Conservation (phyloP, 2,113 vertebrate genomes). For the Phalacrocorax aristotelis region DNA sequence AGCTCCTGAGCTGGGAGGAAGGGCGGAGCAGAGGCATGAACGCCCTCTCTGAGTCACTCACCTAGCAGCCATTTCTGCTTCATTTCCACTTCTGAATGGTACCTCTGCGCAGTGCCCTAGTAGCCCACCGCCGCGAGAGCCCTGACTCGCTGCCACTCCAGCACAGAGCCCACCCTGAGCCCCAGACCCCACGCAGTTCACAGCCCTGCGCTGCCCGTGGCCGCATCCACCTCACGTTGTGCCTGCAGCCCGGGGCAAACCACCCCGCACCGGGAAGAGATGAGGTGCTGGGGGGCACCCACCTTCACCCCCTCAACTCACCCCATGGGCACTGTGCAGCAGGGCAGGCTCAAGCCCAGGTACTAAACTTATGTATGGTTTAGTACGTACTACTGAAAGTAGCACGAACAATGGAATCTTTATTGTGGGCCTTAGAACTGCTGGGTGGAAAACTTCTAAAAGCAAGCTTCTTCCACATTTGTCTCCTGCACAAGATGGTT, state of each 20-base stretch:
- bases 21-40: background rate
- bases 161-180: background rate
- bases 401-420: background rate
- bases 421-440: background rate
- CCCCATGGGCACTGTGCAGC: background rate
- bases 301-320: background rate
- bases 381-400: fast-evolving
- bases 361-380: background rate
- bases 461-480: background rate
- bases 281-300: fast-evolving
- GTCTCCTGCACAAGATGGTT: background rate
- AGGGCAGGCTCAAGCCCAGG: background rate
- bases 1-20: background rate
- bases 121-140: fast-evolving
- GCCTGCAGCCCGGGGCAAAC: background rate
- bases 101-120: background rate
- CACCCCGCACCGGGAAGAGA: fast-evolving
- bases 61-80: background rate
- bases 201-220: fast-evolving
- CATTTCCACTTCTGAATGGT: background rate
- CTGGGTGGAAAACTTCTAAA: background rate
- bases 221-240: fast-evolving
- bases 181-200: fast-evolving
- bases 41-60: background rate
- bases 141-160: fast-evolving